Evolutionary conservation across 2,888 invertebrate genomes (phyloP).

Genomic region (Ernsta delagoae): DNA sequence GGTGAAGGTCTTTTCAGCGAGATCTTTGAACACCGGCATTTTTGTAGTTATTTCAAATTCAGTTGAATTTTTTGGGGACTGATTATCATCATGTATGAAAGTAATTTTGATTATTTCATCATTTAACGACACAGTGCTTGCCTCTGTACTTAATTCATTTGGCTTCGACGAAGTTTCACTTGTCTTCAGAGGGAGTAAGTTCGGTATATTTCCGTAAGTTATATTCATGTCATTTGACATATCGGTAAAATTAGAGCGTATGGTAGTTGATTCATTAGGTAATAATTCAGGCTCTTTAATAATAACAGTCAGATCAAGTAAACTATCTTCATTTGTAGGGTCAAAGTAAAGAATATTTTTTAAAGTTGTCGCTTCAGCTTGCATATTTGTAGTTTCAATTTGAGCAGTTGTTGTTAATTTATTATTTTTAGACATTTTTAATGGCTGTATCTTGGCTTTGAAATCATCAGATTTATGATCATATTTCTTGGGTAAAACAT

Average conservation of each 20-base stretch:
- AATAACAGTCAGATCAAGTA: conserved; percentile 69
- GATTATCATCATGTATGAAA: conserved; percentile 51
- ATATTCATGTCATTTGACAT: background rate
- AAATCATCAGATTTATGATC: conserved; percentile 59
- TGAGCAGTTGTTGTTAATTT: conserved; percentile 21
- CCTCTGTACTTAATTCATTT: conserved; percentile 20
- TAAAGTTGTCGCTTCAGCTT: conserved; percentile 31
- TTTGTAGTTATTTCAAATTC: conserved; percentile 65
- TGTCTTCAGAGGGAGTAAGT: conserved; percentile 3
- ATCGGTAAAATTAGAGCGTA: background rate
- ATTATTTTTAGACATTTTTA: background rate
- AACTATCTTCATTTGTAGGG: conserved; percentile 54
- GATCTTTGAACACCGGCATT: conserved; percentile 54
- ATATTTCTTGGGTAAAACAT: conserved; percentile 68
- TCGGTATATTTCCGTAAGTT: background rate
- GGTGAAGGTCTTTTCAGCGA: conserved; percentile 23
- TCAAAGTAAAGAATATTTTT: conserved; percentile 40
- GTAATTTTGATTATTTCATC: conserved; percentile 47
- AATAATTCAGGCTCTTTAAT: conserved; percentile 60
- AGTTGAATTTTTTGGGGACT: conserved; percentile 48
- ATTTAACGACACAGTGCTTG: conserved; percentile 39
- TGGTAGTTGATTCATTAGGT: conserved; percentile 43
- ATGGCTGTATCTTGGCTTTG: conserved; percentile 54
- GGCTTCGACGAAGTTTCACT: conserved; percentile 24
- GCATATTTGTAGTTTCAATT: conserved; percentile 12